Evolutionary conservation across 2,113 vertebrate species (phyloP).

Genomic region (Colaptes auratus): DNA sequence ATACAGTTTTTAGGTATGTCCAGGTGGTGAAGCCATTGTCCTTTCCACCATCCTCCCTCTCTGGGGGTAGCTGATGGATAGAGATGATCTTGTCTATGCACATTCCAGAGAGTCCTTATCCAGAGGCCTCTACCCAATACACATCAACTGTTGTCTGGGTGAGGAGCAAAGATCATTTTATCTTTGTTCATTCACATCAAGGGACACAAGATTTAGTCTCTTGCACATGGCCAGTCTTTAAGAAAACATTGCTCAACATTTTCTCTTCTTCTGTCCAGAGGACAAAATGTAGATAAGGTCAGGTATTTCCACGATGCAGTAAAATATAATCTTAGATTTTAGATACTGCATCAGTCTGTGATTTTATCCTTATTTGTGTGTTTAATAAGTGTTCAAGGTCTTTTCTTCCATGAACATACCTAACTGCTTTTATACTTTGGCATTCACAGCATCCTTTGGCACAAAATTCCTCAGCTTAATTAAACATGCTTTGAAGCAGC

Average conservation of each 20-base stretch:
- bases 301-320: background rate
- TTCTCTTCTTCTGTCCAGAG: background rate
- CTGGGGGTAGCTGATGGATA: too few species aligned
- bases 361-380: slow-evolving; percentile 18
- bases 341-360: slow-evolving; percentile 1
- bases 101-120: too few species aligned
- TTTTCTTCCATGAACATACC: slow-evolving; percentile 25
- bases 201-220: too few species aligned
- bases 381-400: slow-evolving; percentile 12
- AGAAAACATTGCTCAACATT: background rate
- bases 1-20: too few species aligned
- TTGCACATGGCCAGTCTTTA: background rate
- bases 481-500: slow-evolving; percentile 1
- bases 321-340: background rate
- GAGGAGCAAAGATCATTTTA: too few species aligned
- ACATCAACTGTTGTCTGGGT: too few species aligned
- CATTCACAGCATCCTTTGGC: slow-evolving; percentile 38
- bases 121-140: too few species aligned
- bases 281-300: background rate
- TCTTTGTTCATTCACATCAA: too few species aligned
- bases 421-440: slow-evolving; percentile 39
- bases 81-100: too few species aligned
- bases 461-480: slow-evolving; percentile 23
- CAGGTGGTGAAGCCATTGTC: too few species aligned
- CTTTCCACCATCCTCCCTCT: too few species aligned